phyloP scores from a whole-genome alignment of 2,113 vertebrate species.

The Psilopogon haemacephalus region DNA sequence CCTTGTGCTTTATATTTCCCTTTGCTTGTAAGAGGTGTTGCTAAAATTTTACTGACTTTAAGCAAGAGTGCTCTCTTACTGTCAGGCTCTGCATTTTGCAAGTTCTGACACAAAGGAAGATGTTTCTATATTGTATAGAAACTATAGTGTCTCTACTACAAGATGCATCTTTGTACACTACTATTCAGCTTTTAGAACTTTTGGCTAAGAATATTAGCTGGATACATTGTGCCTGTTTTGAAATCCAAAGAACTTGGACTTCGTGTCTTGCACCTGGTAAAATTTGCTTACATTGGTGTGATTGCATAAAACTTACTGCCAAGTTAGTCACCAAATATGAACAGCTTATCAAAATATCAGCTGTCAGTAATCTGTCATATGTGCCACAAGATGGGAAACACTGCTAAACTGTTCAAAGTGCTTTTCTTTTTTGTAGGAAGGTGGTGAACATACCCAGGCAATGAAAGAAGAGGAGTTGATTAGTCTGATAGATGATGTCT shows the following conservation, averaged over 20 bases:
- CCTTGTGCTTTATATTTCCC: background rate
- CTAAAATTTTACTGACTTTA: background rate
- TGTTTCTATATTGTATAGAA: background rate
- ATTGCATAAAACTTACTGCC: background rate
- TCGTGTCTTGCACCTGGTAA: background rate
- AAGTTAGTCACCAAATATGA: background rate
- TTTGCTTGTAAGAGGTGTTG: background rate
- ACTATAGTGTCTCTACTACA: background rate
- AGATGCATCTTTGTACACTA: background rate
- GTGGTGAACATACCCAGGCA: slow-evolving; percentile 76
- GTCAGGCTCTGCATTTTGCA: background rate
- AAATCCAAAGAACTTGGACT: background rate
- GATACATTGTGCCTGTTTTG: background rate
- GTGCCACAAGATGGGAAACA: background rate
- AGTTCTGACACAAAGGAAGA: background rate
- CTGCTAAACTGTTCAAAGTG: background rate
- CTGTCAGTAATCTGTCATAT: background rate
- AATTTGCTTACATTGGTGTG: background rate
- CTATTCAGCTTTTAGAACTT: background rate
- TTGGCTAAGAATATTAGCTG: background rate
- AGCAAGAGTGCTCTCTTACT: background rate
- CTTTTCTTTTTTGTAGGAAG: slow-evolving; percentile 77
- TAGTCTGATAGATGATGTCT: slow-evolving; percentile 89
- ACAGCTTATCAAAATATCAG: background rate
- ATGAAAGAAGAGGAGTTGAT: slow-evolving; percentile 94